Evolutionary conservation across 2,113 vertebrate genomes (phyloP).

Genomic region (Chrysochloris asiatica): DNA sequence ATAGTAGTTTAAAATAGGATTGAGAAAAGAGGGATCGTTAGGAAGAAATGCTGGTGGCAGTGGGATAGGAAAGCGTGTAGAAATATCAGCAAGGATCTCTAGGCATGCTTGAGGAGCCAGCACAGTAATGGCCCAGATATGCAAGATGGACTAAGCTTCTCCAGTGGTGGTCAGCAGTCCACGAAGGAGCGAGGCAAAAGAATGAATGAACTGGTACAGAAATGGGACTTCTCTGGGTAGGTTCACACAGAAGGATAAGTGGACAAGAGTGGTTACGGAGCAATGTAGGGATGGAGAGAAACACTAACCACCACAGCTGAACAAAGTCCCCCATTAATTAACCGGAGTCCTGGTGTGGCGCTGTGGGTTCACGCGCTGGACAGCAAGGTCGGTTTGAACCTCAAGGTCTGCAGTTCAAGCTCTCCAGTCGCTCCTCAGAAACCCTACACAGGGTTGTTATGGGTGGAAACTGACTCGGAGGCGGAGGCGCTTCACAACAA

Average conservation of each 20-base stretch:
- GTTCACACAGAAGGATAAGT: not conserved
- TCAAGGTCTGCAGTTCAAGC: no score
- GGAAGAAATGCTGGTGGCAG: not conserved
- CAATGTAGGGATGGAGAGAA: not conserved
- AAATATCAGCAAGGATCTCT: not conserved
- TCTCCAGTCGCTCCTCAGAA: no score
- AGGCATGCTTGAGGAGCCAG: not conserved
- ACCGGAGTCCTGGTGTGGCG: no score
- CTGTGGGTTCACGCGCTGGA: no score
- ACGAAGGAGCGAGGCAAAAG: not conserved
- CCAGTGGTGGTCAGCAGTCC: not conserved
- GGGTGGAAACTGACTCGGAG: no score
- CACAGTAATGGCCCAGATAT: not conserved
- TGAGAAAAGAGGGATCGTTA: not conserved
- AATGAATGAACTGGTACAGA: not conserved
- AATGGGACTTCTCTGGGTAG: not conserved
- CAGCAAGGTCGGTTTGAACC: no score
- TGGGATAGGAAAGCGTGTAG: not conserved
- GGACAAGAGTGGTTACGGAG: not conserved
- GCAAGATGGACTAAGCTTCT: no score
- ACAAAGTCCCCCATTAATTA: no score
- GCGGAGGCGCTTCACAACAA: no score
- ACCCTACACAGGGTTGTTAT: no score
- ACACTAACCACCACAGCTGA: not conserved
- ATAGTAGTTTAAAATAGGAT: not conserved